Percentiles rank a stretch among this genome's conserved stretches.
Evolutionary conservation across 1,140 invertebrate species (phyloP).

Genomic region (Pseudobourletiella spinata): DNA sequence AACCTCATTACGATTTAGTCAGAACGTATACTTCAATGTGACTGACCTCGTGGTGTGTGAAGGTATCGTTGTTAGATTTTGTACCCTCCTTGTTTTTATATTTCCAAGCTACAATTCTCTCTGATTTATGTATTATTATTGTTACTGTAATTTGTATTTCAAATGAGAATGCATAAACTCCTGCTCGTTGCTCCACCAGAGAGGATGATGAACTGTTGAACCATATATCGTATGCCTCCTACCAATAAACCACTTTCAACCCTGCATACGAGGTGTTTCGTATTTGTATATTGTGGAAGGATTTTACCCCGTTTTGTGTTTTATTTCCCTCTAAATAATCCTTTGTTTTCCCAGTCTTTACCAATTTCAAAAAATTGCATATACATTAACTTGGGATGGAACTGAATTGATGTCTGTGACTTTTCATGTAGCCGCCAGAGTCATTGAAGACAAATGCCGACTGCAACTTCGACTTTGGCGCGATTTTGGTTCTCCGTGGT

Average conservation of each 20-base stretch:
- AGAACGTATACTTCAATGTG: background rate
- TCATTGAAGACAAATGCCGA: background rate
- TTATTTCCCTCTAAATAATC: too few relatives aligned
- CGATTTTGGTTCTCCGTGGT: constrained; percentile 34
- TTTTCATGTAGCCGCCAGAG: background rate
- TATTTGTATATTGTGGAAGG: background rate
- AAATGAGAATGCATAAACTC: too few relatives aligned
- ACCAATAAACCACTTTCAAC: too few relatives aligned
- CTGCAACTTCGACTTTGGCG: constrained; percentile 16
- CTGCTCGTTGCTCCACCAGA: background rate
- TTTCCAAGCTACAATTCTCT: background rate
- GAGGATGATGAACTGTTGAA: too few relatives aligned
- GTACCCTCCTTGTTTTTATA: background rate
- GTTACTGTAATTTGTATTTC: too few relatives aligned
- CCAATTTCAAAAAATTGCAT: background rate
- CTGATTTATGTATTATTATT: background rate
- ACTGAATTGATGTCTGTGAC: background rate
- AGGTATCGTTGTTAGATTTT: background rate
- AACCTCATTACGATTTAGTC: background rate
- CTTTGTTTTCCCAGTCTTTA: too few relatives aligned
- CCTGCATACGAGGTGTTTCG: too few relatives aligned
- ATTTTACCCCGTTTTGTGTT: too few relatives aligned
- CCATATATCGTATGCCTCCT: too few relatives aligned
- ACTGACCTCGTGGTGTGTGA: background rate
- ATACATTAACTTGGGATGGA: background rate